A percentile compares a stretch with the other conserved stretches of the same genome.
Conservation (phyloP, 2,797 vertebrate species). For the Philypnodon macrostomus region DNA sequence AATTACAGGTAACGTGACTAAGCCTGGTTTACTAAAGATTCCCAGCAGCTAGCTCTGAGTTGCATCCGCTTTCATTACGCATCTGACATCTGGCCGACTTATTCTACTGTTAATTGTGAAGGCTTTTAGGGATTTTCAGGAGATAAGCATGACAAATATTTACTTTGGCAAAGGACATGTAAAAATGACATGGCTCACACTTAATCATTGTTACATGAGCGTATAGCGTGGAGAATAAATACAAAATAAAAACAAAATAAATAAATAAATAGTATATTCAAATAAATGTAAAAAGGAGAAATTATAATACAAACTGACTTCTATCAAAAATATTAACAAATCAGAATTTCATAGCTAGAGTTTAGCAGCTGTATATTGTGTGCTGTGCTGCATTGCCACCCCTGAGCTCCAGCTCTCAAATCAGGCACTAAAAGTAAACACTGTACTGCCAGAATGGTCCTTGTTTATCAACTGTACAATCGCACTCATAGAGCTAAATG, state of each 20-base stretch:
- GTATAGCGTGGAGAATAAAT: too few relatives aligned
- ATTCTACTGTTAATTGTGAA: slow-evolving; percentile 11
- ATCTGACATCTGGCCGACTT: slow-evolving; percentile 27
- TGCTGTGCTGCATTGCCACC: slow-evolving; percentile 71
- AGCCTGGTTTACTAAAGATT: slow-evolving; percentile 61
- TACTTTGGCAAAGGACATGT: background rate
- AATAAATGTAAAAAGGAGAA: too few relatives aligned
- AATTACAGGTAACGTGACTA: slow-evolving; percentile 64
- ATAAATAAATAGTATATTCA: too few relatives aligned
- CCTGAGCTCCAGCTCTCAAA: slow-evolving; percentile 82
- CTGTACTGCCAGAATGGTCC: slow-evolving; percentile 73
- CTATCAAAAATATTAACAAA: too few relatives aligned
- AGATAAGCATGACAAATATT: background rate
- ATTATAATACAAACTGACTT: too few relatives aligned
- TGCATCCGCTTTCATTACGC: slow-evolving; percentile 54
- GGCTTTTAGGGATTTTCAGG: background rate
- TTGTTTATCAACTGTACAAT: slow-evolving; percentile 82
- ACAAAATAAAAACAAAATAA: too few relatives aligned
- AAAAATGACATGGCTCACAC: background rate
- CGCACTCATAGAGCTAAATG: slow-evolving; percentile 88
- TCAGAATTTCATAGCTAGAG: too few relatives aligned
- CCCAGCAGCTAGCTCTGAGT: slow-evolving; percentile 54
- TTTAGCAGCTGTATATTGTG: slow-evolving; percentile 40
- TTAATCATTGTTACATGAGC: background rate
- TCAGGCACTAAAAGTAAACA: slow-evolving; percentile 88